Base-by-base conservation (phyloP, 1,140 invertebrate genomes). In the Aplysia californica region DNA sequence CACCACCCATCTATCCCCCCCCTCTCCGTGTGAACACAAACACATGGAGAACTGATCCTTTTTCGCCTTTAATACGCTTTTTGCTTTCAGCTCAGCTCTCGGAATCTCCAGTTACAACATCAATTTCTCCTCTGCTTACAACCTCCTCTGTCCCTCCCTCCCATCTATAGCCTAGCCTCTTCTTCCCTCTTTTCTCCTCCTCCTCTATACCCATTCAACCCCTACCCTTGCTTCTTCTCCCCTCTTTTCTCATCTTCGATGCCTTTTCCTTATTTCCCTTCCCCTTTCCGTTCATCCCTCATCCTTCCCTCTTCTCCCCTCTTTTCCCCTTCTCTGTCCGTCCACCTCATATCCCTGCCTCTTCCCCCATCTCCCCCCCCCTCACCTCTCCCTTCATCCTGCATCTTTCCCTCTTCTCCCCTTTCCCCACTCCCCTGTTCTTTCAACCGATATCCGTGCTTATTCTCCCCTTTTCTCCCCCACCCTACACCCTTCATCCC, bases 181-280 rank as follows among this genome's bases (percentile, higher is more conserved):
- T 50, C 35, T 65, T 58, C 41, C 26, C 41, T 23, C 66, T 71
- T 23, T 76, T 38, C 36, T 55, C 31, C n/a, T 72, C 33, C 35
- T 41, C 33, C 36, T 58, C 41, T 76, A n/a, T n/a, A n/a, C n/a
- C n/a, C n/a, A n/a, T n/a, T n/a, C n/a, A n/a, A n/a, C n/a, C n/a
- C n/a, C 38, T 41, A 21, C 41, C 56, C 20, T 36, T 69, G 3
- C 38, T 35, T 41, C 35, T 20, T 41, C 26, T 21, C 5, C 3
- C 15, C 33, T 5, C 50, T 4, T 56, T 58, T 31, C 29, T 58
- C 41, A 31, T 58, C 50, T 58, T 71, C 44, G 10, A 50, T n/a
- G 10, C 44, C 44, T 15, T 50, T 50, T 50, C 10, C 44, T 15
- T 50, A 50, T n/a, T n/a, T n/a, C n/a, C 23, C 44, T 58, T 71